phyloP scores from a whole-genome alignment of 2,797 vertebrate genomes.

The Erithacus rubecula region DNA sequence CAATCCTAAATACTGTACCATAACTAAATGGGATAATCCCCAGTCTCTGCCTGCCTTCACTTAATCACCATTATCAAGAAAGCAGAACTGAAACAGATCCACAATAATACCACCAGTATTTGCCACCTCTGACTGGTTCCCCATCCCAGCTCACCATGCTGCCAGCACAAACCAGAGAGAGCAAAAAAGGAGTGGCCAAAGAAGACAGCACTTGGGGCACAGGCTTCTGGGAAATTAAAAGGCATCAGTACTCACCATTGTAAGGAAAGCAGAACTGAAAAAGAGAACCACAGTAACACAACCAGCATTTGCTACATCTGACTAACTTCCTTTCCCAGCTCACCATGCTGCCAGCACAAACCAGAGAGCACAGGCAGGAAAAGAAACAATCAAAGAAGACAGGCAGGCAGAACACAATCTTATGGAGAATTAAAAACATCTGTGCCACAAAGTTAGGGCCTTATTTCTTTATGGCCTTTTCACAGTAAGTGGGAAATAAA shows the following conservation, averaged over 20 bases:
- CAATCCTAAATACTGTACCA: not conserved
- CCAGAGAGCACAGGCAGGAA: not conserved
- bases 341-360: not conserved
- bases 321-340: not conserved
- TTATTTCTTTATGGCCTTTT: not conserved
- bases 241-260: not conserved
- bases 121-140: not conserved
- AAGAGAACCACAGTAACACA: not conserved
- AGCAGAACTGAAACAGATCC: not conserved
- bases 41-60: not conserved
- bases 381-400: not conserved
- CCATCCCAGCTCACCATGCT: not conserved
- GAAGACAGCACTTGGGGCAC: not conserved
- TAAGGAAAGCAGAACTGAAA: slow-evolving; percentile 6
- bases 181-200: not conserved
- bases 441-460: not conserved
- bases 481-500: not conserved
- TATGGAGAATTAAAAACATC: not conserved
- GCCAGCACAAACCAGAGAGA: not conserved
- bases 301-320: not conserved
- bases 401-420: not conserved
- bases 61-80: not conserved
- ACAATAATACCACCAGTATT: not conserved
- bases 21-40: not conserved
- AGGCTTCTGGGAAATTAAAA: not conserved